Evolutionary conservation across 2,888 invertebrate species (phyloP).

Genomic region (Pheosia tremula): DNA sequence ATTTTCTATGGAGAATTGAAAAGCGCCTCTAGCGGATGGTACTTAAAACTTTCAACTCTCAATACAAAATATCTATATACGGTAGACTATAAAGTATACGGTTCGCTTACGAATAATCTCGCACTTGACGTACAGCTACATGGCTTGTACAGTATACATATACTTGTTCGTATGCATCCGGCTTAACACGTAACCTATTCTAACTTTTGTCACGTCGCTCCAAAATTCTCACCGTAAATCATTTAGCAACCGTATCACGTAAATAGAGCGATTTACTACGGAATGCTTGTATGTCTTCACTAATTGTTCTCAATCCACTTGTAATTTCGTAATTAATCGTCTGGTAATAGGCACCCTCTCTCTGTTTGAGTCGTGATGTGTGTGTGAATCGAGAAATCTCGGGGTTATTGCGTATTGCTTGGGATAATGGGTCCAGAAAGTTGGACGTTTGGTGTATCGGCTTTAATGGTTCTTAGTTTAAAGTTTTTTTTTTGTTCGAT

Average conservation of each 20-base stretch:
- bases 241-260: constrained; percentile 60
- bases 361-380: constrained; percentile 20
- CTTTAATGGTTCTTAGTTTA: background rate
- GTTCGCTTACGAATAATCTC: too few species aligned
- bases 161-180: background rate
- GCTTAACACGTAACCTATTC: constrained; percentile 18
- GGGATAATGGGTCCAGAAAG: background rate
- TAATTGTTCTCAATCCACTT: constrained; percentile 54
- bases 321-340: constrained; percentile 5
- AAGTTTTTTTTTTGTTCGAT: background rate
- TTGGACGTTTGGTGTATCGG: background rate
- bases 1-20: too few species aligned
- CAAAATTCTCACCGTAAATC: constrained; percentile 52
- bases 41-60: too few species aligned
- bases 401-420: constrained; percentile 1
- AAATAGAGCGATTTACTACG: constrained; percentile 57
- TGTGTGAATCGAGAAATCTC: constrained; percentile 7
- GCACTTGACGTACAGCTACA: too few species aligned
- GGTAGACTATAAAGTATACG: too few species aligned
- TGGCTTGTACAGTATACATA: background rate
- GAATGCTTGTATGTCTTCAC: constrained; percentile 56
- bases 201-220: constrained; percentile 50
- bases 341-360: background rate
- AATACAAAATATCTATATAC: too few species aligned
- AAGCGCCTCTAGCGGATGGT: too few species aligned